These are phyloP conservation scores for Regulus satrapa DNA, from an alignment of 2,113 vertebrate species.

Conservation along the genomic window DNA sequence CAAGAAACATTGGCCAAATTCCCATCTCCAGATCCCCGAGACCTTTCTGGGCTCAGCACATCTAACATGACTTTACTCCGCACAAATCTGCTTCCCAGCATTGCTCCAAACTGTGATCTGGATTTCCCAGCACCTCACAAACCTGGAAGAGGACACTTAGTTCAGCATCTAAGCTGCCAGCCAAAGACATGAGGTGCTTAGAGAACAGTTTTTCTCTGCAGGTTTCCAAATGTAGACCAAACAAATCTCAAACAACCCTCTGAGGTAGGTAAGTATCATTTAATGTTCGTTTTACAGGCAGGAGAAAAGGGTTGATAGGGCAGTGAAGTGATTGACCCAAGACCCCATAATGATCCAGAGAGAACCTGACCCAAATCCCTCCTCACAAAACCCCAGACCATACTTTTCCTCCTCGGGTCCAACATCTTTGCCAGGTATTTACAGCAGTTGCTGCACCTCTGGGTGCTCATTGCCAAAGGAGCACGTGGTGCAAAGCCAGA, in stretches of 20 bases:
- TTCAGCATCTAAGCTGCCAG: background rate
- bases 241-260: conserved; percentile 43
- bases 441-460: background rate
- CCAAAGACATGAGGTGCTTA: accelerated
- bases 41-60: background rate
- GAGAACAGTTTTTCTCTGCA: background rate
- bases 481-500: accelerated
- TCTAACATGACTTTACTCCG: accelerated
- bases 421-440: background rate
- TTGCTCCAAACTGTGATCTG: background rate
- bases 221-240: background rate
- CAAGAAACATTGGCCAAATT: background rate
- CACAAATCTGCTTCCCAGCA: background rate
- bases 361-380: background rate
- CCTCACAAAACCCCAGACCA: background rate
- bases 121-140: background rate
- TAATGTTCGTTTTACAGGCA: background rate
- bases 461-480: background rate
- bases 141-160: background rate
- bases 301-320: background rate
- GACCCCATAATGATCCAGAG: background rate
- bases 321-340: background rate
- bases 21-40: background rate
- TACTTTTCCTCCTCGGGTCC: background rate
- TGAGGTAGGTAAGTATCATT: conserved; percentile 38